phyloP scores from a whole-genome alignment of 1,140 invertebrate species.

The Sycophila sp. region DNA sequence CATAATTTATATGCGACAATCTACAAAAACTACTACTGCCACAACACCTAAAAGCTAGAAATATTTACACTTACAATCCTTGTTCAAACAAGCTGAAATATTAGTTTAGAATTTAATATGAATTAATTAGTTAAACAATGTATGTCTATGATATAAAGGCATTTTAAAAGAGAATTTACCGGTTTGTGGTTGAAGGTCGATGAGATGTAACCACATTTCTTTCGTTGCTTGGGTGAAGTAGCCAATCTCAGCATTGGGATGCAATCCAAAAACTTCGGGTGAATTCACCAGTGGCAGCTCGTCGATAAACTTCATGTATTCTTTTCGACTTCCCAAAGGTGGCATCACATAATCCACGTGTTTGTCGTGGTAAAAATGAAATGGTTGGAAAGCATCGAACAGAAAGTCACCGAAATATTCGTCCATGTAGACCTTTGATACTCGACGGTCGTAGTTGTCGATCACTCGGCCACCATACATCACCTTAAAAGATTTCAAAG shows the following conservation, averaged over 20 bases:
- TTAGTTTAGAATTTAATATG: not conserved
- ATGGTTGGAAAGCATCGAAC: slow-evolving; percentile 88
- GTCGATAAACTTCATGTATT: slow-evolving; percentile 79
- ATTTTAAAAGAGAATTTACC: slow-evolving; percentile 65
- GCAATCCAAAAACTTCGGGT: slow-evolving; percentile 90
- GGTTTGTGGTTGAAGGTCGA: slow-evolving; percentile 88
- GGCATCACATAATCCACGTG: slow-evolving; percentile 84
- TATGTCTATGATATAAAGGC: not conserved
- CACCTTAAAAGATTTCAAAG: no score
- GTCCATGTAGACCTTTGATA: slow-evolving; percentile 88
- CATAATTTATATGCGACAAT: not conserved
- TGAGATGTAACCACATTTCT: slow-evolving; percentile 84
- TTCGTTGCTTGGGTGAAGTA: slow-evolving; percentile 86
- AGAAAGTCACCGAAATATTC: slow-evolving; percentile 95
- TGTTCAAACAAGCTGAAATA: slow-evolving; percentile 10
- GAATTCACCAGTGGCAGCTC: slow-evolving; percentile 77
- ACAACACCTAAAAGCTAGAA: slow-evolving; percentile 10
- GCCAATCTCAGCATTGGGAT: slow-evolving; percentile 93
- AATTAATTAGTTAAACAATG: not conserved
- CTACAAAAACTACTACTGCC: no score
- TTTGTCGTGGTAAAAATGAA: slow-evolving; percentile 85
- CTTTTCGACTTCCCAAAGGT: slow-evolving; percentile 73
- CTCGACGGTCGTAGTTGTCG: slow-evolving; percentile 86
- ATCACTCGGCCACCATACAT: slow-evolving; percentile 94
- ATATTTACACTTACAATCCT: slow-evolving; percentile 13